Base-by-base conservation (phyloP, 2,113 vertebrate genomes). In the Barbus barbus region DNA sequence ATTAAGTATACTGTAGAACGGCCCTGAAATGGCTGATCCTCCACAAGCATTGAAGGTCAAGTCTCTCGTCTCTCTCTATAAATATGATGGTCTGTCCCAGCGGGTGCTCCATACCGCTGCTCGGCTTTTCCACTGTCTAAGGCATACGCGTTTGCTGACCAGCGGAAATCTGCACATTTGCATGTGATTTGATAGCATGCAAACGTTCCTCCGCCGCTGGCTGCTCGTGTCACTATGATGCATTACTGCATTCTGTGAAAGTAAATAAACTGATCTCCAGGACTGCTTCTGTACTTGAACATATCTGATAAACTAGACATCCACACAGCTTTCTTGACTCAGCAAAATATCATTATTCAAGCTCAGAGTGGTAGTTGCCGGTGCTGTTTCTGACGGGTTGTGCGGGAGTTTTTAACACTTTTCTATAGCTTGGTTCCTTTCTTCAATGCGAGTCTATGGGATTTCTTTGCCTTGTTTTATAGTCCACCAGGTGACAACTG, bases 61-160 rank as follows among this genome's bases (percentile, higher is more conserved):
- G 75, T 69, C 83, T 87, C 83, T 87, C 65, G 26, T 83, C 60
- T 85, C 48, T 75, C n/a, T n/a, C 86, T 87, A 87, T 83, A 85
- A 87, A 87, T 85, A 87, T 80, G 82, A 87, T 78, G 80, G 80
- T 85, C 83, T 87, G 75, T 85, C 86, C 86, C 86, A 87, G 60
- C 26, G 86, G 80, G 86, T 67, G 36, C 36, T 61, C 84, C 71
- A 24, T 31, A 71, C 63, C n/a, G n/a, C 41, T 20, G 31, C 83
- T 61, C 48, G 81, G 84, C 83, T 85, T 85, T 38, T 38, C 36
- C 36, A 38, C 36, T 38, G 36, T 38, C 33, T 75, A 61, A 84
- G 83, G 61, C 78, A 69, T 83, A 87, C 13, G 41, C 53, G 33
- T 84, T 60, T 65, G 83, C 83, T 85, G 81, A 61, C 58, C 77